These are phyloP conservation scores for Pterocles orientalis DNA, from an alignment of 2,113 vertebrate genomes.

Conservation along the genomic window DNA sequence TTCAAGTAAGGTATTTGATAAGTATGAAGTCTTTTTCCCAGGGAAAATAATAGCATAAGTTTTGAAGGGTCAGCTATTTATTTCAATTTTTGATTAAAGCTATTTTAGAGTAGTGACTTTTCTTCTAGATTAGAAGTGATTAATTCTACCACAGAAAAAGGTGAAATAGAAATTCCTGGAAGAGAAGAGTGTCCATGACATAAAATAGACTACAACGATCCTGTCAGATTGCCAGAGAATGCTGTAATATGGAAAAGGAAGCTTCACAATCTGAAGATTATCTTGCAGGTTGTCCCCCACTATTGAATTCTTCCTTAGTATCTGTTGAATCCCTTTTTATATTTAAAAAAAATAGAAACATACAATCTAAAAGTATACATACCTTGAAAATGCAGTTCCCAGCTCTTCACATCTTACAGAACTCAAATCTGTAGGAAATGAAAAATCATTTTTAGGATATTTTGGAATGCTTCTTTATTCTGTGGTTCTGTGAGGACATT, in stretches of 20 bases:
- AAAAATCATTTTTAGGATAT: neutral
- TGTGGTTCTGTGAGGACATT: neutral
- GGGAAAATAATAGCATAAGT: neutral
- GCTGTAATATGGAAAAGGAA: neutral
- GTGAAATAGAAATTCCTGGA: neutral
- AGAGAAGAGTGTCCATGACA: neutral
- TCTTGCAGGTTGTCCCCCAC: neutral
- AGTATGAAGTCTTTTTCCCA: neutral
- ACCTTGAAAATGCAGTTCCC: neutral
- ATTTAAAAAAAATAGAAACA: neutral
- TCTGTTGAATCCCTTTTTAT: neutral
- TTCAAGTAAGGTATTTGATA: neutral
- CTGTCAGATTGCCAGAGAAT: neutral
- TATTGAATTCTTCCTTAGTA: neutral
- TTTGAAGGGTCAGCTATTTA: neutral
- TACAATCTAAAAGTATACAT: neutral
- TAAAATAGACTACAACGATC: neutral
- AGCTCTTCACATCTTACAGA: neutral
- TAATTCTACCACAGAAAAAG: neutral
- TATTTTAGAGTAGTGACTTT: neutral
- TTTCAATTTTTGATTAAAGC: neutral
- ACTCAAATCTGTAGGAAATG: neutral
- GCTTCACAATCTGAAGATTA: neutral
- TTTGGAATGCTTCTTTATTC: neutral
- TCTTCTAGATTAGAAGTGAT: neutral